Evolutionary conservation across 1,140 invertebrate species (phyloP).

Genomic region (Rhyacophila brunnea): DNA sequence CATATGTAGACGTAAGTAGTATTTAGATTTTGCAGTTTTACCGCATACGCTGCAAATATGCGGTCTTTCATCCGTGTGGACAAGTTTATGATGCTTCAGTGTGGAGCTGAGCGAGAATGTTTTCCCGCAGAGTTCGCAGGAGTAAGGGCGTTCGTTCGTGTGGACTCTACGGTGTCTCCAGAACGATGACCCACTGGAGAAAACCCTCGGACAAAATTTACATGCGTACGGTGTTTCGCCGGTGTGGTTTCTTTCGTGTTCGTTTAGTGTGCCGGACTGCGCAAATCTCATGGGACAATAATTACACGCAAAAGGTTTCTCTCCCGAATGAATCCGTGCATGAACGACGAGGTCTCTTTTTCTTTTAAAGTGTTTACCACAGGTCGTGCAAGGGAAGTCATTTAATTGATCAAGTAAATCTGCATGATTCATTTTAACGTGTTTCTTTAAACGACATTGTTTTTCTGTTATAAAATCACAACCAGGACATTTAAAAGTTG

Average conservation of each 20-base stretch:
- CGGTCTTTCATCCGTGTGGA: conserved; percentile 22
- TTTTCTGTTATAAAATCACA: background rate
- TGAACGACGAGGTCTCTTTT: conserved; percentile 45
- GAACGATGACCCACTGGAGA: conserved; percentile 45
- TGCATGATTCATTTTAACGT: background rate
- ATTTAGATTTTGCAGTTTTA: conserved; percentile 40
- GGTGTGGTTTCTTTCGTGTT: conserved; percentile 47
- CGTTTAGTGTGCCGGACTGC: conserved; percentile 46
- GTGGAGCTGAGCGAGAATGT: conserved; percentile 54
- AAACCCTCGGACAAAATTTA: conserved; percentile 57
- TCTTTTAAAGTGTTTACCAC: conserved; percentile 56
- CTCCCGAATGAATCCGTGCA: conserved; percentile 62
- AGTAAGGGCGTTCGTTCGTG: conserved; percentile 44
- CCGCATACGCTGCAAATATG: conserved; percentile 40
- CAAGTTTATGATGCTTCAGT: conserved; percentile 54
- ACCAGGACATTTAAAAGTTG: background rate
- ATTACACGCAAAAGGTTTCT: conserved; percentile 59
- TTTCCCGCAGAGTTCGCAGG: conserved; percentile 59
- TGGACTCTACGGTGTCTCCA: conserved; percentile 44
- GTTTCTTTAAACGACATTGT: conserved; percentile 1
- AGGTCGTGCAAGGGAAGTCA: conserved; percentile 57
- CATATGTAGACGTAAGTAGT: conserved; percentile 44
- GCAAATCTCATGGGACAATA: conserved; percentile 53
- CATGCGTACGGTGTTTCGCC: conserved; percentile 53
- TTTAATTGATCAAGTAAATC: background rate